phyloP scores from a whole-genome alignment of 2,797 vertebrate species.

The Picus viridis region DNA sequence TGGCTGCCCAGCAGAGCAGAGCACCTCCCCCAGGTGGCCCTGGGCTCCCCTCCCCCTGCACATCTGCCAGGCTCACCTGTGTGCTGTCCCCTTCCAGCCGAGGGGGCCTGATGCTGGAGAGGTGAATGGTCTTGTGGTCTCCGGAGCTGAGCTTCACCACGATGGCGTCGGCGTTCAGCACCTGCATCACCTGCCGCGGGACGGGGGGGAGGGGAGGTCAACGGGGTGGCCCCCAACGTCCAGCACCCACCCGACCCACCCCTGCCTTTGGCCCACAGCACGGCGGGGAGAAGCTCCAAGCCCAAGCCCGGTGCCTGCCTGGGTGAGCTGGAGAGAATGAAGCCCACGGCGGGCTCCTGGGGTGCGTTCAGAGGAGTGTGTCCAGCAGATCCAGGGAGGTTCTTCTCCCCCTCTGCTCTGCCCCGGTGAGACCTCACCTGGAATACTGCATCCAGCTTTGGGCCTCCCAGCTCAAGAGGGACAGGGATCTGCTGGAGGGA shows the following conservation, averaged over 20 bases:
- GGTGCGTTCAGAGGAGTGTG: too few species aligned
- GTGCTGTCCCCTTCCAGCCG: slow-evolving; percentile 89
- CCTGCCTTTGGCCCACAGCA: too few species aligned
- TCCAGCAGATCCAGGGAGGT: too few species aligned
- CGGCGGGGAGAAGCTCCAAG: too few species aligned
- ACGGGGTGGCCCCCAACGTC: background rate
- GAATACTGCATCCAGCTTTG: too few species aligned
- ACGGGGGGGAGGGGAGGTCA: background rate
- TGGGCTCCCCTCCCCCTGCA: rapidly evolving
- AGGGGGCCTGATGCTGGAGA: slow-evolving; percentile 95
- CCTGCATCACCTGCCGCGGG: slow-evolving; percentile 90
- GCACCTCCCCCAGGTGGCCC: background rate
- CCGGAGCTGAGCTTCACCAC: slow-evolving; percentile 95
- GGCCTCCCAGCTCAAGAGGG: too few species aligned
- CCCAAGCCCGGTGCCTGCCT: too few species aligned
- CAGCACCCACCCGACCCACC: background rate
- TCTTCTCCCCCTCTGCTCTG: too few species aligned
- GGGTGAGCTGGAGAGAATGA: too few species aligned
- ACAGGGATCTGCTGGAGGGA: too few species aligned
- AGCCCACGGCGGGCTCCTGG: too few species aligned
- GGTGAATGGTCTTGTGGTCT: slow-evolving; percentile 94
- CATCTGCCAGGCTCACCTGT: slow-evolving; percentile 69
- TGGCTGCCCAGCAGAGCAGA: background rate
- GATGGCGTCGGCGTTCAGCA: slow-evolving; percentile 94
- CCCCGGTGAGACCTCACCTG: too few species aligned